Percentiles rank a stretch among this genome's conserved stretches.
Conservation (phyloP, 2,113 vertebrate genomes). For the Leucoraja erinaceus region DNA sequence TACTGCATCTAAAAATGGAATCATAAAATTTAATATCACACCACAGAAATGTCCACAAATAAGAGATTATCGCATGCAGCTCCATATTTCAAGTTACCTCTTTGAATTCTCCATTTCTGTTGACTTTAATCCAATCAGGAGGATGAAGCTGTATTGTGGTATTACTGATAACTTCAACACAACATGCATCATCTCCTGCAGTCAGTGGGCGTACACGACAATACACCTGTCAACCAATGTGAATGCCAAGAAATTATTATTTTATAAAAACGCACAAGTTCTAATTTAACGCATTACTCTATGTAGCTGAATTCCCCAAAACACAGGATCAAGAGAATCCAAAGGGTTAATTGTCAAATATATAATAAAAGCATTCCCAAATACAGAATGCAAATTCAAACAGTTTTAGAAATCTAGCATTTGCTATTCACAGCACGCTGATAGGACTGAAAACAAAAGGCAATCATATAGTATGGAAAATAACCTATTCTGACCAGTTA, state of each 20-base stretch:
- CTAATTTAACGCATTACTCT: background rate
- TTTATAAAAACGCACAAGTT: background rate
- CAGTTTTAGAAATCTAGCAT: background rate
- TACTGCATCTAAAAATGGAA: slow-evolving; percentile 71
- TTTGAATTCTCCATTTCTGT: slow-evolving; percentile 82
- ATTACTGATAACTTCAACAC: slow-evolving; percentile 81
- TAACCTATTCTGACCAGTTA: no score
- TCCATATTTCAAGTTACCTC: slow-evolving; percentile 61
- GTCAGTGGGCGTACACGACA: slow-evolving; percentile 79
- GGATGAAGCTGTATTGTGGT: slow-evolving; percentile 81
- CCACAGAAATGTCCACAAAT: background rate
- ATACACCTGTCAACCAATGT: slow-evolving; percentile 65
- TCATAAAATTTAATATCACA: background rate
- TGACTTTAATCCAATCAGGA: slow-evolving; percentile 73
- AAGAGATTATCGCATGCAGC: background rate
- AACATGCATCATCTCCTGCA: slow-evolving; percentile 66
- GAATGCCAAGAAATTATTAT: background rate
- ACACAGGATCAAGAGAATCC: background rate
- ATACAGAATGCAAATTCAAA: background rate
- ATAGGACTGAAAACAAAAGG: background rate
- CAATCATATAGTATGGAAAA: background rate
- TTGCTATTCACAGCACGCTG: background rate
- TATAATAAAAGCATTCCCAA: background rate
- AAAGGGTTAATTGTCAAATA: background rate
- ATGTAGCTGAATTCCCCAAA: background rate